These are phyloP conservation scores for Columba guinea DNA, from an alignment of 2,797 vertebrate species.

Conservation along the genomic window DNA sequence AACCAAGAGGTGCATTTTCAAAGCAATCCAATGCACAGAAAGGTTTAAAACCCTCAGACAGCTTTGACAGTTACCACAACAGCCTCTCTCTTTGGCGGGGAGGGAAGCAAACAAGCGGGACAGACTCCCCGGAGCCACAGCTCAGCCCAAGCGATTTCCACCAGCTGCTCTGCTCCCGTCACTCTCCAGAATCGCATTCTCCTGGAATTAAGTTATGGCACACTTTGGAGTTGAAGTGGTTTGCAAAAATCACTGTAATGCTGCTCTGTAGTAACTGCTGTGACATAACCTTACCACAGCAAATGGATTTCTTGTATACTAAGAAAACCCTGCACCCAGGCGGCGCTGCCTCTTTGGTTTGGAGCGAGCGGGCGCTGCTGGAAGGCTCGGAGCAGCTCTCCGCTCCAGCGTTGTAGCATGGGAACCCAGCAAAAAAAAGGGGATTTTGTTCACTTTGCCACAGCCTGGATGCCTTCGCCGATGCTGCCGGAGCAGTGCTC, in stretches of 20 bases:
- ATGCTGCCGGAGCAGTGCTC: accelerated
- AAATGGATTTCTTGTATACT: slow-evolving; percentile 29
- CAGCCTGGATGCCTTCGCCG: background rate
- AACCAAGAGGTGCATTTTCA: background rate
- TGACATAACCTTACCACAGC: background rate
- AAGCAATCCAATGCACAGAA: background rate
- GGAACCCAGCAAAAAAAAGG: background rate
- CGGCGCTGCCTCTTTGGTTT: background rate
- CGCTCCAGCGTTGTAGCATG: background rate
- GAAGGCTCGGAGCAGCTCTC: background rate
- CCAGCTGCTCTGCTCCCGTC: background rate
- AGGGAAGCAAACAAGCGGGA: background rate
- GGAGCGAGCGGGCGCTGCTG: background rate
- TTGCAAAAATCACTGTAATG: background rate
- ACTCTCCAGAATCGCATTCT: background rate
- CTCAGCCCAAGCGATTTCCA: background rate
- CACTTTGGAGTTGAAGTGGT: background rate
- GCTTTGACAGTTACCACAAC: background rate
- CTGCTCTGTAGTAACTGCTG: background rate
- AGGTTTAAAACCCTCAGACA: background rate
- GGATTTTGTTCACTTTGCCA: background rate
- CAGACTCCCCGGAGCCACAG: background rate
- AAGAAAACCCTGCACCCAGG: background rate
- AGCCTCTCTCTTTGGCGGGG: background rate
- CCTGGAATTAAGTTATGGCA: slow-evolving; percentile 19